Base-by-base conservation (phyloP, 2,113 vertebrate species). In the Callocephalon fimbriatum region DNA sequence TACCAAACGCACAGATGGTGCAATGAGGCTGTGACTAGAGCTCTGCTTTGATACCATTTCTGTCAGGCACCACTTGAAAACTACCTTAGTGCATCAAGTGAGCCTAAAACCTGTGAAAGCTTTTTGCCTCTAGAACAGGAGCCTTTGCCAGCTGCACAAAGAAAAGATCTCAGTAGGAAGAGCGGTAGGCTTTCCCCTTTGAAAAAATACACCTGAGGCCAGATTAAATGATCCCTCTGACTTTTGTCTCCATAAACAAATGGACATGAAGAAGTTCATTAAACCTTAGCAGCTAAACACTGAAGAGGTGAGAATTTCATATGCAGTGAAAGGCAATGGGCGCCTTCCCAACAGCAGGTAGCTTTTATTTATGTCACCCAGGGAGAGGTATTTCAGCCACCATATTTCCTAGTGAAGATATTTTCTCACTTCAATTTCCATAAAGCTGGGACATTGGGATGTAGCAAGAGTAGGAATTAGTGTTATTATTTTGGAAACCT, bases 1-100 rank as follows among this genome's bases (percentile, higher is more conserved):
- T 93, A 88, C 85, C 91, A 94, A 97, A 92, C 26, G 81, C 93
- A 90, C 85, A 96, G 97, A 95, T 97, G 97, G 92, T 86, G 90
- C 79, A 95, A 90, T 51, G 86, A 96, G 76, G 87, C 92, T 96
- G 95, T 96, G 96, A 90, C 96, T 97, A 79, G 88, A 96, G 79
- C 92, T 97, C 91, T 96, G 54, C 54, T 97, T 96, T 62, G 67
- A 93, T 92, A 62, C 66, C 93, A 72, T 88, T 96, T 78, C 79
- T 93, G 87, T 84, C 77, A 91, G 56, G 88, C 95, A 83, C 67
- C 91, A 84, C 94, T 86, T 79, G 50, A 93, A 97, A 91, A 74
- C 85, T 93, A 95, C 82, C 81, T 50, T 47, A 68, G 29, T 38
- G 32, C 63, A 56, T 62, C 53, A 78, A 95, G 86, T 54, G 44